Conservation (phyloP, 2,113 vertebrate genomes). For the Phyllostomus discolor region DNA sequence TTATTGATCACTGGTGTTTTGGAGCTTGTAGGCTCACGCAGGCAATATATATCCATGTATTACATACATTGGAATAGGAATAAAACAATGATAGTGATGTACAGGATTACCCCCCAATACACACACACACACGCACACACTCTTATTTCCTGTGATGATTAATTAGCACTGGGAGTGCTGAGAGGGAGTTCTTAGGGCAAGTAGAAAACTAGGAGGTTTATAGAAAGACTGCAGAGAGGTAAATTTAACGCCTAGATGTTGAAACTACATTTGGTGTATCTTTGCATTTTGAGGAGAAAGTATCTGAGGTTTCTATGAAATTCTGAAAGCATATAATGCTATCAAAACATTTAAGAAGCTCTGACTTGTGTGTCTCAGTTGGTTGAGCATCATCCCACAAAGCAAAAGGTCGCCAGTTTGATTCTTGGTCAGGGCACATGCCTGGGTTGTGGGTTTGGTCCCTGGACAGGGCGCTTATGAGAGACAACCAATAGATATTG, state of each 20-base stretch:
- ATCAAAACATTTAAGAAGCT: background rate
- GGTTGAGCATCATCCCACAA: too few species aligned
- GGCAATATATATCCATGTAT: background rate
- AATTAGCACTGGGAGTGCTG: background rate
- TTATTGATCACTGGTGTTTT: background rate
- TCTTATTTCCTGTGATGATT: background rate
- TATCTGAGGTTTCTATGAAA: background rate
- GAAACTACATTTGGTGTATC: background rate
- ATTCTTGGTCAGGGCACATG: too few species aligned
- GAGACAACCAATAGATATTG: too few species aligned
- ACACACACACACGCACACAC: background rate
- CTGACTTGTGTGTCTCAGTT: too few species aligned
- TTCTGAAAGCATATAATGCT: background rate
- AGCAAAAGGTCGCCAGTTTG: too few species aligned
- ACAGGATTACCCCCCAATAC: background rate
- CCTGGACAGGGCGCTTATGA: too few species aligned
- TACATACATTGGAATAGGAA: background rate
- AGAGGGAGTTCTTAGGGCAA: background rate
- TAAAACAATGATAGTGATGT: background rate
- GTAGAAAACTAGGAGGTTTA: background rate
- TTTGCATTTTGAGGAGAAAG: background rate
- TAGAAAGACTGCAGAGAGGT: background rate
- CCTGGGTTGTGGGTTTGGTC: too few species aligned
- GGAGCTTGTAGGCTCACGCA: background rate
- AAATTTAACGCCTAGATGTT: background rate